Base-by-base conservation (phyloP, 2,888 invertebrate species). In the Augochlorella aurata region DNA sequence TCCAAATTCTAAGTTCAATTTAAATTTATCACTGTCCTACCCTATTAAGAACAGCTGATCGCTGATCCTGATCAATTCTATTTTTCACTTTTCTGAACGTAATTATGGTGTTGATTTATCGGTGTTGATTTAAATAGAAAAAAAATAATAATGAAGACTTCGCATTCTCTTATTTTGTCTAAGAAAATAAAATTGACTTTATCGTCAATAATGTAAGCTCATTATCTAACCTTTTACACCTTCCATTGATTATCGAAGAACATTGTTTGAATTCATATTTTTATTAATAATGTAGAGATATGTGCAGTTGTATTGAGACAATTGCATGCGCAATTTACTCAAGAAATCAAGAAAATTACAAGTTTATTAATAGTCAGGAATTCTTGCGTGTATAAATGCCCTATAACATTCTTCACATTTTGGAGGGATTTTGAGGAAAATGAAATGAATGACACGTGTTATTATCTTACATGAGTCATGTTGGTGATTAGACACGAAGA, bases 401-500 rank as follows among this genome's bases (percentile, higher is more conserved):
- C 29, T 16, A 38, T 16, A 29, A 16, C 7, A n/a, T 61, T 50
- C 16, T 2, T 50, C 24, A 63, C 50, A 54, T n/a, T 49, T 66
- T 16, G 54, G 24, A 49, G 16, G 9, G 29, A 74, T 7, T 18
- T 18, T 18, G 24, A 14, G 24, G 16, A 50, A 44, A 38, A 47
- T 66, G 21, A 4, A 66, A 52, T 44, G 14, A 68, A 29, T 68
- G 72, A 5, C 16, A 65, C n/a, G 5, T 8, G 50, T 75, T 58
- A 66, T 49, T 71, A 45, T 8, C 9, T 38, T 44, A 16, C 14
- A 65, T 74, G 70, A 82, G 75, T 83, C 79, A 88, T 80, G 70
- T 68, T 63, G 18, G 12, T 52, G 61, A 63, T 47, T 65, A 54
- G 24, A 49, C 12, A 29, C 47, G 38, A 83, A 72, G 63, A 88